Base-by-base conservation (phyloP, 2,113 vertebrate species). In the Tetrao urogallus region DNA sequence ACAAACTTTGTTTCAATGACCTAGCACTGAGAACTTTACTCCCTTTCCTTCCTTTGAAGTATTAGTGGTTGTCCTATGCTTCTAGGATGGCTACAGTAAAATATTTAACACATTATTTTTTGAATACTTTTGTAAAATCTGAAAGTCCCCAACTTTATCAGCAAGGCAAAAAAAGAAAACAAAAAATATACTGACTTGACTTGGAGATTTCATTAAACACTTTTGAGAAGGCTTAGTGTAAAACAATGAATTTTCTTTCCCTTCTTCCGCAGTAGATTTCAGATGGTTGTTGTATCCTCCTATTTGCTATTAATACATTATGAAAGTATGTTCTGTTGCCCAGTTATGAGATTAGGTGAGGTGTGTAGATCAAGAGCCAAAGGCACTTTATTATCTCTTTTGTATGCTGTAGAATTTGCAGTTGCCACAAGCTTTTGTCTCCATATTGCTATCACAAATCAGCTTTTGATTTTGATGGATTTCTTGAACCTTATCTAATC, bases 351-450 rank as follows among this genome's bases (percentile, higher is more conserved):
- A 43, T 43, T 40, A 58, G 60, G 24, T 80, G 4, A 30, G 60
- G 16, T 2, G 1, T 58, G 11, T 30, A 71, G n/a, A 42, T 76
- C n/a, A 47, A 50, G 42, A 74, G 64, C n/a, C 25, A 56, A 9
- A 48, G 28, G 22, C 10, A 34, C 40, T 85, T 1, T 2, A 69
- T 30, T 50, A 47, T 25, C 34, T 76, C 0, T 50, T 54, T 75
- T 43, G 16, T 63, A 76, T 63, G n/a, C 27, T 70, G 20, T 38
- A 60, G 52, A 89, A 75, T 17, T 87, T 22, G 4, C 34, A 84
- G 50, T 42, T 42, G 32, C 32, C 14, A 16, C 13, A 45, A 34
- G 7, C 28, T 75, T 94, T 78, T 94, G 66, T 88, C 42, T 90
- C 57, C 28, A 16, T 45, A 50, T 56, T 77, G 32, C 17, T 91